A percentile compares a stretch with the other conserved stretches of the same genome.
phyloP scores from a whole-genome alignment of 1,140 invertebrate genomes.

The Pseudomyrmex dendroicus region DNA sequence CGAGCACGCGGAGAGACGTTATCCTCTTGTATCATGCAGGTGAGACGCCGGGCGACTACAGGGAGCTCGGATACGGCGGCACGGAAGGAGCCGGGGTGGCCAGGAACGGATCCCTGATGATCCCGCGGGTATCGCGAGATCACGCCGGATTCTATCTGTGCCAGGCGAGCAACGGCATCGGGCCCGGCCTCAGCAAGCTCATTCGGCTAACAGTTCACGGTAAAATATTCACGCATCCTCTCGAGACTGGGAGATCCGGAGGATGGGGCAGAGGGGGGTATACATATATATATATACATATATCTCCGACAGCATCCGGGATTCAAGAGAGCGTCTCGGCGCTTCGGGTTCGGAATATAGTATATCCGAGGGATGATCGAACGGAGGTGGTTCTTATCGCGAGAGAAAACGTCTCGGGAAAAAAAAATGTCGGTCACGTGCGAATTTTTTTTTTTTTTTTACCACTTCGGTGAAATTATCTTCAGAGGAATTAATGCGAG shows the following conservation, averaged over 20 bases:
- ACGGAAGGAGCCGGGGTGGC: slow-evolving; percentile 80
- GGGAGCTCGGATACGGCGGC: slow-evolving; percentile 81
- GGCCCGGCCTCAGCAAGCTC: slow-evolving; percentile 88
- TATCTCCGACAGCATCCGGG: too few species aligned
- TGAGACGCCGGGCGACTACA: slow-evolving; percentile 81
- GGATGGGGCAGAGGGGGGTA: too few species aligned
- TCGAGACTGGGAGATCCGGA: too few species aligned
- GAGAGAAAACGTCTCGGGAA: too few species aligned
- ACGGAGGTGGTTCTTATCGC: too few species aligned
- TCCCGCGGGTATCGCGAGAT: slow-evolving; percentile 85
- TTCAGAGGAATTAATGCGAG: slow-evolving; percentile 9
- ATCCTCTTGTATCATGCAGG: slow-evolving; percentile 69
- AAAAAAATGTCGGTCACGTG: too few species aligned
- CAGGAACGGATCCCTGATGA: slow-evolving; percentile 87
- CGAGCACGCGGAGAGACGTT: slow-evolving; percentile 37
- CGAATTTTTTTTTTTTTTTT: not conserved
- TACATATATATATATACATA: too few species aligned
- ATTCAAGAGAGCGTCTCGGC: too few species aligned
- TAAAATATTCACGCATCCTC: slow-evolving; percentile 83
- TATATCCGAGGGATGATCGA: too few species aligned
- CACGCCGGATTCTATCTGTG: slow-evolving; percentile 87
- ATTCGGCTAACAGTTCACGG: slow-evolving; percentile 88
- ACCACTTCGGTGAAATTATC: not conserved
- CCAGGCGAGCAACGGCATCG: slow-evolving; percentile 88
- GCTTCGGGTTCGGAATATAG: too few species aligned